A percentile compares a stretch with the other conserved stretches of the same genome.
Conservation (phyloP, 2,888 invertebrate species). For the Odontothrips loti region DNA sequence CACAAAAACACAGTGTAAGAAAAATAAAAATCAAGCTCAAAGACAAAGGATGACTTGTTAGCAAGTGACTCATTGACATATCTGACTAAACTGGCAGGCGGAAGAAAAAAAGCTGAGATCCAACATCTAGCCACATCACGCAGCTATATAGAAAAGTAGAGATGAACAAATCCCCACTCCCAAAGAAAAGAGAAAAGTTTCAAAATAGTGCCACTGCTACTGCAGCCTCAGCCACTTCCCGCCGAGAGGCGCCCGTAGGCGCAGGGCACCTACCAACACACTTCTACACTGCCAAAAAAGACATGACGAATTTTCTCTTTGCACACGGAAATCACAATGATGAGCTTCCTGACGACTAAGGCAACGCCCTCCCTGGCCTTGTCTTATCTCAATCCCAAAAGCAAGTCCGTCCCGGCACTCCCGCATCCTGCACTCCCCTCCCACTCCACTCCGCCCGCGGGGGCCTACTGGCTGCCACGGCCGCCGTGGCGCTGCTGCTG, state of each 20-base stretch:
- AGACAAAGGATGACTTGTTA: not conserved
- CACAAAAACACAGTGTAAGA: not conserved
- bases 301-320: not conserved
- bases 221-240: too few relatives aligned
- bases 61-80: not conserved
- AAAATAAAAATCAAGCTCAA: not conserved
- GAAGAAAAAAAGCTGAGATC: slow-evolving; percentile 24
- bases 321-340: slow-evolving; percentile 32
- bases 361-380: slow-evolving; percentile 6
- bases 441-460: not conserved
- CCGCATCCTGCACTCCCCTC: not conserved
- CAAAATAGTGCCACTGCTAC: too few relatives aligned
- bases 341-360: too few relatives aligned
- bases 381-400: not conserved
- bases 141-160: not conserved
- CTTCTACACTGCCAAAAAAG: too few relatives aligned
- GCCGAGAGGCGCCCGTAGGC: too few relatives aligned
- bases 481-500: not conserved
- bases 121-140: not conserved
- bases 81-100: not conserved
- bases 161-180: too few relatives aligned
- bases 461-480: not conserved
- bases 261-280: too few relatives aligned
- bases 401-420: too few relatives aligned
- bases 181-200: too few relatives aligned